Evolutionary conservation across 2,797 vertebrate genomes (phyloP), one percentile per base, ranked within the genome.

Genomic region (Cossypha caffra): DNA sequence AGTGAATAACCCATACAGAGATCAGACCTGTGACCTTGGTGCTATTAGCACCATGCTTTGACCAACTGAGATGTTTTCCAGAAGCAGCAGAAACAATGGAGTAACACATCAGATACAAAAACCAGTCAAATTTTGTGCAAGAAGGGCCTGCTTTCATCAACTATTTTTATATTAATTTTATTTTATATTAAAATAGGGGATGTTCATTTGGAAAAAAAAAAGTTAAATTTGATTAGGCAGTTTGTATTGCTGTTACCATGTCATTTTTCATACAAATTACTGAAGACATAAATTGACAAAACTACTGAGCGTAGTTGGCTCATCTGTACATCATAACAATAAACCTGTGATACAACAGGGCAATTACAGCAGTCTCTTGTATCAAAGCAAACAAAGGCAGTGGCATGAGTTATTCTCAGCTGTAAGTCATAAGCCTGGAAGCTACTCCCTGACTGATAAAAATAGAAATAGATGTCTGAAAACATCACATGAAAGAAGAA

Each of bases 351-450:
- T 26, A 92, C 9, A 88, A 59, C 16, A 62, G 25, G 54, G 50
- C 1, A 1, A 68, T 87, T 81, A 76, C 4, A 73, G 45, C 48
- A 58, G 20, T 25, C 37, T 81, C 33, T 51, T 77, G 54, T 72
- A 90, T 35, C 62, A 84, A 94, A 80, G 78, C 69, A 93, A 93
- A 90, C 59, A 73, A 69, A 91, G 42, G 35, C 7, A 3, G 55
- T 68, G 59, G 67, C 28, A 91, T 90, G 57, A 69, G 31, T 58
- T 96, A 78, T 54, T 95, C 90, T 96, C 91, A 96, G 92, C 81
- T 92, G 90, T 90, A 96, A 92, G 93, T 91, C 69, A 52, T 67
- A 95, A 96, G 86, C 86, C 95, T 95, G 76, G 78, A 86, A 96
- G 88, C 78, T 85, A 92, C 57, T 86, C 86, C 26, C 64, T 45